phyloP scores from a whole-genome alignment of 2,888 invertebrate genomes.

The Caenorhabditis japonica region DNA sequence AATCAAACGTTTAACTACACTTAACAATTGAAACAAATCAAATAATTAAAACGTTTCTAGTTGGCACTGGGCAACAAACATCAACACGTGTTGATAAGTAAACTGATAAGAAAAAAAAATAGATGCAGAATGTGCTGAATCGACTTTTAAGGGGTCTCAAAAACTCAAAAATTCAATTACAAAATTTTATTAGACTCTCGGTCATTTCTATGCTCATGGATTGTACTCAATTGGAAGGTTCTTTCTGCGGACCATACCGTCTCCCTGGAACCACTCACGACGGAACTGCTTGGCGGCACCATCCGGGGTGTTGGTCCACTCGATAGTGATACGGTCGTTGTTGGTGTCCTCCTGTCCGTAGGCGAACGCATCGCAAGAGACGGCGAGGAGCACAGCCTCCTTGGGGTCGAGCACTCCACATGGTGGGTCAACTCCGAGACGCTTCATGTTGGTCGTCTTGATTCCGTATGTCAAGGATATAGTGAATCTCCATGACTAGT shows the following conservation, averaged over 20 bases:
- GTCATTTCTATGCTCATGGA: too few species aligned
- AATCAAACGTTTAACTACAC: too few species aligned
- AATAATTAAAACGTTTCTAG: conserved; percentile 25
- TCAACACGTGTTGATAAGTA: conserved; percentile 38
- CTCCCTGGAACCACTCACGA: conserved; percentile 71
- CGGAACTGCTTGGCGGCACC: conserved; percentile 67
- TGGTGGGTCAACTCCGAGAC: conserved; percentile 70
- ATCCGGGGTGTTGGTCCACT: conserved; percentile 68
- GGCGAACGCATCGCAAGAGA: conserved; percentile 73
- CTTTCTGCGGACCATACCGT: conserved; percentile 67
- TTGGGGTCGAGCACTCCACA: conserved; percentile 73
- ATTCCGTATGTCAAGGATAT: too few species aligned
- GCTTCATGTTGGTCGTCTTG: conserved; percentile 73
- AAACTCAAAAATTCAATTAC: too few species aligned
- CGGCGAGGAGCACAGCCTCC: conserved; percentile 69
- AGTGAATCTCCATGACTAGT: too few species aligned
- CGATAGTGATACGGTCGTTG: conserved; percentile 70
- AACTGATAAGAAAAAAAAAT: conserved; percentile 1
- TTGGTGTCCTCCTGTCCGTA: conserved; percentile 65
- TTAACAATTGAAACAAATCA: conserved; percentile 10
- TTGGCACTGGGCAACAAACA: conserved; percentile 25
- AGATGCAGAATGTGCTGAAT: conserved; percentile 19
- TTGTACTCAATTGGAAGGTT: conserved; percentile 61
- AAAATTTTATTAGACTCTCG: too few species aligned
- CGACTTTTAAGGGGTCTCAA: too few species aligned